Evolutionary conservation across 2,797 vertebrate species (phyloP), one percentile per base, ranked within the genome.

Genomic region (Alexandromys oeconomus): DNA sequence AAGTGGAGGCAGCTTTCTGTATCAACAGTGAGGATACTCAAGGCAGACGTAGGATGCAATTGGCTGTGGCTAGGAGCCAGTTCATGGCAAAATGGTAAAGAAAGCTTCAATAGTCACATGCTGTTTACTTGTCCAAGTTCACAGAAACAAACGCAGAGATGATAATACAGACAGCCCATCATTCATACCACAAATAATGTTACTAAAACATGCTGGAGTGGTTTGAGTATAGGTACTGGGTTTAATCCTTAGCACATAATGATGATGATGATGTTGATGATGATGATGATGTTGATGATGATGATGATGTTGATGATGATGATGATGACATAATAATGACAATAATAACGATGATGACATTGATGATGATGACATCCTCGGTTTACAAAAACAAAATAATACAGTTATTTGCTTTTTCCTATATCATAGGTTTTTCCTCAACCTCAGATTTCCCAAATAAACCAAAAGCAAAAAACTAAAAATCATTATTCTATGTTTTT

Each of bases 391-490:
- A 86, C 0, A 17, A 63, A 87, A 15, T 34, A 57, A 25, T 17
- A 76, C 11, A 57, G 13, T 61, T 8, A 21, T 25, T 57, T 84
- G 34, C 27, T 90, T 88, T 91, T 63, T 67, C 48, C 48, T 51
- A 9, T 61, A 23, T 23, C 14, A 6, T 2, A 11, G 4, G 25
- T 5, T 94, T 94, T 92, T 48, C 65, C 34, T 71, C 85, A 73
- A 59, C 19, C 43, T 92, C 69, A 71, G 51, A 86, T 77, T 77
- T 93, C 31, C 81, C 71, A 40, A 76, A 93, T 71, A 92, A 80
- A 77, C 2, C n/a, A 12, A 90, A 90, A 29, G 4, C 34, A 63
- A 34, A 89, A 71, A 71, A 91, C 0, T 34, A 43, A 87, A 67
- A 89, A 37, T 37, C 17, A 59, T 59, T 73, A 10, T 17, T 27